These are phyloP conservation scores for Dinoponera quadriceps DNA, from an alignment of 1,140 invertebrate species.

Conservation along the genomic window DNA sequence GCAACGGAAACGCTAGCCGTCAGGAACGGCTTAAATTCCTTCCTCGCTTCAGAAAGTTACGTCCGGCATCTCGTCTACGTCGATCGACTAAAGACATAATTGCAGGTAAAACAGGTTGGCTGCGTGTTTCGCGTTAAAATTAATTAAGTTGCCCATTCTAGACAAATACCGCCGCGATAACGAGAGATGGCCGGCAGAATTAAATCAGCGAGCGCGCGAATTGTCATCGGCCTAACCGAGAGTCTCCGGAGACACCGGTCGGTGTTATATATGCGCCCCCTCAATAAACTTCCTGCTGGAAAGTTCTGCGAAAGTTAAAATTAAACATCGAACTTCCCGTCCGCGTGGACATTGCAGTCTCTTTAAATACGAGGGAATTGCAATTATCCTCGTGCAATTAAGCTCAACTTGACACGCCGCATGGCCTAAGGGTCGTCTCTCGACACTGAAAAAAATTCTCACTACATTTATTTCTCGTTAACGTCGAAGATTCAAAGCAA, in stretches of 20 bases:
- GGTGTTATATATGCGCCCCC: not conserved
- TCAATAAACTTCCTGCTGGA: slow-evolving; percentile 12
- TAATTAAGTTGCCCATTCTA: not conserved
- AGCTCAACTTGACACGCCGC: not conserved
- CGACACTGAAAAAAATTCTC: not conserved
- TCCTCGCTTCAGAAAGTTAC: no score
- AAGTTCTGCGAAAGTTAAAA: slow-evolving; percentile 53
- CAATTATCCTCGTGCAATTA: slow-evolving; percentile 13
- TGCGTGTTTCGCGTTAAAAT: slow-evolving; percentile 1
- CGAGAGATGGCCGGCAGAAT: not conserved
- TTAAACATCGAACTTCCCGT: slow-evolving; percentile 40
- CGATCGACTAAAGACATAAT: not conserved
- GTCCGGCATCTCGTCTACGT: not conserved
- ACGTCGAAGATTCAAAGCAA: no score
- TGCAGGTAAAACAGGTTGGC: no score
- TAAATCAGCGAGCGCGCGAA: slow-evolving; percentile 3
- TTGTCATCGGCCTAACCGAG: slow-evolving; percentile 34
- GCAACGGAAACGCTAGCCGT: no score
- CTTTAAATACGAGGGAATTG: slow-evolving; percentile 42
- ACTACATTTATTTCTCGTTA: not conserved
- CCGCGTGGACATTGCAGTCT: not conserved
- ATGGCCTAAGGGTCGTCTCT: not conserved
- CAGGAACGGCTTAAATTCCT: no score
- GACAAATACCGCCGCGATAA: slow-evolving; percentile 21
- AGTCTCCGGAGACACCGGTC: not conserved